Evolutionary conservation across 2,797 vertebrate species (phyloP).

Genomic region (Eupleurogrammus muticus): DNA sequence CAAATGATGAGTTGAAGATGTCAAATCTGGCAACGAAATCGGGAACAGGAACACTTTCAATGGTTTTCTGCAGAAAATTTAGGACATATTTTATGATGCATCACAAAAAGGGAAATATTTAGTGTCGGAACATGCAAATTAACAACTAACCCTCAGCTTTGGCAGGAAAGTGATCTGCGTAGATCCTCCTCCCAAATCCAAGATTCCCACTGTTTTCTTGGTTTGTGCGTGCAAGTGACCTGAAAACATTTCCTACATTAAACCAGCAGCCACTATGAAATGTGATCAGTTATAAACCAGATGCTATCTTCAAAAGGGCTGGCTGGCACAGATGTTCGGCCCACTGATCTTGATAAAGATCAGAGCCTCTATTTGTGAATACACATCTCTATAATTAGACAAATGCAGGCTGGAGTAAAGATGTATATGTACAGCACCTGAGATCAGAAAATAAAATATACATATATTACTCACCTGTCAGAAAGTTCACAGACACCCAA

Average conservation of each 20-base stretch:
- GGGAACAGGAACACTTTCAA: constrained; percentile 83
- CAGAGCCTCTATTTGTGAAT: constrained; percentile 35
- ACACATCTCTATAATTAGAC: constrained; percentile 16
- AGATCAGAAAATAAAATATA: neutral
- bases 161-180: constrained; percentile 98
- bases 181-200: constrained; percentile 97
- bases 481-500: constrained; percentile 96
- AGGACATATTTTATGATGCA: neutral
- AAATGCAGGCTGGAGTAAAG: constrained; percentile 1
- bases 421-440: constrained; percentile 11
- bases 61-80: constrained; percentile 85
- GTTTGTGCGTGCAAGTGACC: constrained; percentile 87
- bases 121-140: constrained; percentile 42
- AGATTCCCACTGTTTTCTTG: constrained; percentile 89
- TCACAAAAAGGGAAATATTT: neutral
- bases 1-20: constrained; percentile 92
- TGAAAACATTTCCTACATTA: constrained; percentile 72
- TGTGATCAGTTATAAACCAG: constrained; percentile 52
- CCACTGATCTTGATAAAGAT: constrained; percentile 50
- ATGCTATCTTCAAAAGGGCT: constrained; percentile 62
- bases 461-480: constrained; percentile 87
- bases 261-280: constrained; percentile 39
- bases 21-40: constrained; percentile 90
- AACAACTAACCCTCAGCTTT: constrained; percentile 84
- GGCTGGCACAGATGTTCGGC: constrained; percentile 34